A percentile compares a stretch with the other conserved stretches of the same genome.
Conservation (phyloP, 2,113 vertebrate species). For the Sturnus vulgaris region DNA sequence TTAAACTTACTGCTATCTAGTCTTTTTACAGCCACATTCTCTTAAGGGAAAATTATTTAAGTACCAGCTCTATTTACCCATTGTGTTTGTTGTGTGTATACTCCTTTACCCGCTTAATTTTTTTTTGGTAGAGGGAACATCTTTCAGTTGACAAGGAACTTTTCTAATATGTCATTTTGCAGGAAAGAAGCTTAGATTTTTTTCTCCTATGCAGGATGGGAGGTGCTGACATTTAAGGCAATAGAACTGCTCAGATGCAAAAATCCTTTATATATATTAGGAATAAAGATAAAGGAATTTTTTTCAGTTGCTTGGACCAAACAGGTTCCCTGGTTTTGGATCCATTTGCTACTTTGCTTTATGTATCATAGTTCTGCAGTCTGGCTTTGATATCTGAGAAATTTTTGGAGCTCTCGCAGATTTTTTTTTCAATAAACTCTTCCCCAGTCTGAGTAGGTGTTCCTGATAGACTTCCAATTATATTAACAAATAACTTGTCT, state of each 20-base stretch:
- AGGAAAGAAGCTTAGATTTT: neutral
- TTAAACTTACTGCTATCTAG: neutral
- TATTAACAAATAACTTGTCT: slow-evolving; percentile 4
- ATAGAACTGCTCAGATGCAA: neutral
- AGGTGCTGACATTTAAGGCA: neutral
- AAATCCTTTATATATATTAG: neutral
- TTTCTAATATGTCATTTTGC: neutral
- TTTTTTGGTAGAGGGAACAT: neutral
- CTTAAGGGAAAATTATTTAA: neutral
- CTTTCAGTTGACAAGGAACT: neutral
- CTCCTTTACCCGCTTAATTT: neutral
- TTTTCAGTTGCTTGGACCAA: neutral
- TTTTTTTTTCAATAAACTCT: neutral
- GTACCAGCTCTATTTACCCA: neutral
- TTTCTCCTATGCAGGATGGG: neutral
- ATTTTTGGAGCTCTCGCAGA: neutral
- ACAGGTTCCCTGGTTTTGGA: neutral
- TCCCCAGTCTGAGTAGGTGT: neutral
- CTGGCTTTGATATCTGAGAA: neutral
- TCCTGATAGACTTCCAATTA: neutral
- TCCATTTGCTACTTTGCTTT: neutral
- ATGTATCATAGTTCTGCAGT: neutral
- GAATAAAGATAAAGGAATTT: neutral
- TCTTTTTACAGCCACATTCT: neutral
- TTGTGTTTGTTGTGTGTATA: neutral